phyloP scores from a whole-genome alignment of 2,888 invertebrate species.

The Phaedon cochleariae region DNA sequence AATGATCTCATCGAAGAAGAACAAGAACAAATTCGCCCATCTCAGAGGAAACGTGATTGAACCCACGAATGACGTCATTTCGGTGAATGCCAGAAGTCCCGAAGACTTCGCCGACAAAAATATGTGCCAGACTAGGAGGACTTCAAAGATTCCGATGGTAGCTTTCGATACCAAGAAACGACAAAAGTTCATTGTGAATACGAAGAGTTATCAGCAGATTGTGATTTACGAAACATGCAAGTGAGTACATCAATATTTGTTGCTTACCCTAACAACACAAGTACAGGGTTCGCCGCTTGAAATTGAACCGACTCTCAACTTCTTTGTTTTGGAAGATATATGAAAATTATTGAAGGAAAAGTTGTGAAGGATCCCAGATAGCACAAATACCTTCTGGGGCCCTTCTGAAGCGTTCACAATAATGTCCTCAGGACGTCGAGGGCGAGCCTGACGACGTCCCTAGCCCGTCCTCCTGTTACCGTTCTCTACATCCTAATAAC shows the following conservation, averaged over 20 bases:
- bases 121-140: conserved; percentile 28
- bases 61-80: conserved; percentile 12
- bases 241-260: conserved; percentile 28
- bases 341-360: no score
- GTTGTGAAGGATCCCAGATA: no score
- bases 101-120: conserved; percentile 22
- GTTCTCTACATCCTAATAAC: no score
- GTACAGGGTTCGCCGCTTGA: no score
- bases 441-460: no score
- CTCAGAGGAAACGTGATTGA: conserved; percentile 28
- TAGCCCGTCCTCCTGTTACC: no score
- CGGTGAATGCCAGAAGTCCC: conserved; percentile 1
- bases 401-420: no score
- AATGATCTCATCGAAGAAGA: conserved; percentile 15
- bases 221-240: conserved; percentile 32
- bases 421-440: no score
- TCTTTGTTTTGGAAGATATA: no score
- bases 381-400: no score
- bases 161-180: conserved; percentile 28
- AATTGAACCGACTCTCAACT: no score
- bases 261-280: no score
- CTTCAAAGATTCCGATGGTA: conserved; percentile 21
- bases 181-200: conserved; percentile 31
- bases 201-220: conserved; percentile 28
- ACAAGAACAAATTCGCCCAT: conserved; percentile 22